Base-by-base conservation (phyloP, 2,888 invertebrate genomes). In the Corythucha ciliata region DNA sequence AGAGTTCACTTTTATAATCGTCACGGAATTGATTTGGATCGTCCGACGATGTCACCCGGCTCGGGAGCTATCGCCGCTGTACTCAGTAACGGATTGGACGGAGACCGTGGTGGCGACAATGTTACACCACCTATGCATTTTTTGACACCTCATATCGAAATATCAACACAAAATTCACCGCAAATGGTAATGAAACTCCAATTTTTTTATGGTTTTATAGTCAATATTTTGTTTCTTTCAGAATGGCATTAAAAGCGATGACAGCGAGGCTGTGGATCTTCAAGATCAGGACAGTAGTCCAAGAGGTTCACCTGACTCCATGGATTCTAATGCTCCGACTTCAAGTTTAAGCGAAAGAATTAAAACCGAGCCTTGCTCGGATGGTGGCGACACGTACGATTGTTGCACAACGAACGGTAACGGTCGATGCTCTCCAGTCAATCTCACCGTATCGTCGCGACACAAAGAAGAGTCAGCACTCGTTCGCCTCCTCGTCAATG, bases 81-180 rank as follows among this genome's bases (percentile, higher is more conserved):
- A 26, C 47, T 26, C 10, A 73, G 78, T 0, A 81, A 83, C n/a
- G 83, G 80, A 22, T 80, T 83, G 63, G n/a, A n/a, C n/a, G 86
- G 86, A 32, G 88, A 88, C 65, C 85, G 87, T 51, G 85, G 85
- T 1, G 79, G 81, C n/a, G 87, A 88, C 65, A 88, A 88, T 64
- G 84, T 83, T 7, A 88, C 88, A 39, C 88, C 88, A 10, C 88
- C 88, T 1, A 88, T 88, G 87, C 88, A 90, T 68, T 90, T 89
- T 66, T 73, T 90, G 33, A 88, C 89, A 29, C 90, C 90, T 5
- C 90, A 90, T 62, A 88, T 90, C 27, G 89, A 90, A 72, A 89
- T 90, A 67, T 88, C 87, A 33, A 85, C 88, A 79, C 82, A 85
- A 16, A 87, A 87, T 65, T 81, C 83, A 4, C 51, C 51, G 12